These are phyloP conservation scores for Zelleria hepariella DNA, from an alignment of 2,888 invertebrate species.

Conservation along the genomic window DNA sequence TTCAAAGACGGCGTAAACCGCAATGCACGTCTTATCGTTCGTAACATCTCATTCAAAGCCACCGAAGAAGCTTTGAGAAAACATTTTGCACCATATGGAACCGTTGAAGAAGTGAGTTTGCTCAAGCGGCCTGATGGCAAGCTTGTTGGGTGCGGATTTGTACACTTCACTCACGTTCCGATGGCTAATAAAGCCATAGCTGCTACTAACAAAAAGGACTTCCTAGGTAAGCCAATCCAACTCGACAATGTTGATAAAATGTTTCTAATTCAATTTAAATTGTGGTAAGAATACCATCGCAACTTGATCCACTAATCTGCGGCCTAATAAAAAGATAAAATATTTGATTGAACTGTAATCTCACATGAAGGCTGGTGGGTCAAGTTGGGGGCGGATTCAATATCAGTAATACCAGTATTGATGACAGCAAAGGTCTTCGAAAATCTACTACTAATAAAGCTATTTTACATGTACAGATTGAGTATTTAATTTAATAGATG, in stretches of 20 bases:
- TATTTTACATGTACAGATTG: no score
- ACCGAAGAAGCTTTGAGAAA: conserved; percentile 78
- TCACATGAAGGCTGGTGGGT: no score
- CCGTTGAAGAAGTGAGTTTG: conserved; percentile 80
- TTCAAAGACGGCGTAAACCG: conserved; percentile 40
- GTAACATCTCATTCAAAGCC: conserved; percentile 81
- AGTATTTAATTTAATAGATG: no score
- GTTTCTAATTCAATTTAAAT: no score
- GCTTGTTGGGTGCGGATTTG: conserved; percentile 89
- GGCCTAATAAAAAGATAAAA: no score
- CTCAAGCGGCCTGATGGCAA: conserved; percentile 82
- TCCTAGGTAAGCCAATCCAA: conserved; percentile 54
- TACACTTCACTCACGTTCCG: conserved; percentile 83
- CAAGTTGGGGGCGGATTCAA: no score
- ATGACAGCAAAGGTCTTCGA: no score
- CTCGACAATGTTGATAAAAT: neutral
- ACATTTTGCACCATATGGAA: conserved; percentile 82
- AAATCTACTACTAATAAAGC: no score
- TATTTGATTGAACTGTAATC: no score
- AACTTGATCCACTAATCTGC: no score
- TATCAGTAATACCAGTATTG: no score
- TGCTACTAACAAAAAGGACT: conserved; percentile 76
- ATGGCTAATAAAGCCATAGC: conserved; percentile 85
- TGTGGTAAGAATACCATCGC: no score
- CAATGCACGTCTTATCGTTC: conserved; percentile 75